Percentiles rank a stretch among this genome's conserved stretches.
Evolutionary conservation across 2,113 vertebrate species (phyloP).

Genomic region (Apteryx owenii): DNA sequence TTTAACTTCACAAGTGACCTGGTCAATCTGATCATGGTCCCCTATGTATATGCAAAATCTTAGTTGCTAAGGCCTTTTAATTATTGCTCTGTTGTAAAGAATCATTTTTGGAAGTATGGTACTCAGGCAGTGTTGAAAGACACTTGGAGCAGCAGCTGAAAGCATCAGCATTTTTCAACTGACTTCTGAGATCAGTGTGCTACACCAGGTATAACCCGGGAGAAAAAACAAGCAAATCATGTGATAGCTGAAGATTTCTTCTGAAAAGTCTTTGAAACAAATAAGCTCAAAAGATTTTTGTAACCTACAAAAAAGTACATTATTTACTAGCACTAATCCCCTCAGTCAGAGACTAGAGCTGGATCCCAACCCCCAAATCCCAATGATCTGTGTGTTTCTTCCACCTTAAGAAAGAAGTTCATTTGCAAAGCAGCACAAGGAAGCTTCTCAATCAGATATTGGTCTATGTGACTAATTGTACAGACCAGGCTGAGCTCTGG

Average conservation of each 20-base stretch:
- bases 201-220: not conserved
- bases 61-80: not conserved
- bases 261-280: not conserved
- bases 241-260: not conserved
- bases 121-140: not conserved
- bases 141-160: not conserved
- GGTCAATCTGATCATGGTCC: not conserved
- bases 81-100: not conserved
- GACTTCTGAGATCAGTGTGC: not conserved
- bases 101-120: not conserved
- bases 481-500: not conserved
- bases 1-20: not conserved
- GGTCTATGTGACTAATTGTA: not conserved
- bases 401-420: not conserved
- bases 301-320: not conserved
- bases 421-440: not conserved
- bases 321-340: not conserved
- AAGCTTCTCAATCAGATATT: not conserved
- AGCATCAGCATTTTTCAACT: constrained; percentile 6
- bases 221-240: not conserved
- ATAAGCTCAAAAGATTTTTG: not conserved
- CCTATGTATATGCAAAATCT: not conserved
- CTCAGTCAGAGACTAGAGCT: not conserved
- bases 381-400: not conserved
- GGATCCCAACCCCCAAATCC: not conserved